Conservation (phyloP, 2,888 invertebrate species). For the Eugnorisma glareosa region DNA sequence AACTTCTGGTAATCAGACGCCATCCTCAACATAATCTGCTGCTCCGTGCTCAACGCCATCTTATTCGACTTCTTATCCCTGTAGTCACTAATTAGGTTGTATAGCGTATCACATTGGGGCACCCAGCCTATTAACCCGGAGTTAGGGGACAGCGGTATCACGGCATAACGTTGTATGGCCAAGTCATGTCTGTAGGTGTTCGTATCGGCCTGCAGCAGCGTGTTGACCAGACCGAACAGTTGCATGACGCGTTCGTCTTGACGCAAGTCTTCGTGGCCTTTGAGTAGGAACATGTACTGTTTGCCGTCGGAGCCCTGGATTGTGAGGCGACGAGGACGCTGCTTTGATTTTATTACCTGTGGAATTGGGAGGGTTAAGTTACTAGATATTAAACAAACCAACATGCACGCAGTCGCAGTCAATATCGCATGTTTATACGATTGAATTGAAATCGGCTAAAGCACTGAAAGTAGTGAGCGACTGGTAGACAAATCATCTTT, state of each 20-base stretch:
- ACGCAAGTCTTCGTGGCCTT: constrained; percentile 99
- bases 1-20: constrained; percentile 99
- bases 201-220: constrained; percentile 97
- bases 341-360: constrained; percentile 99
- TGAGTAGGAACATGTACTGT: constrained; percentile 99
- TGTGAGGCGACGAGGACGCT: constrained; percentile 98
- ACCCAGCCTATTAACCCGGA: constrained; percentile 99
- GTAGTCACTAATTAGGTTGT: constrained; percentile 98
- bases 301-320: constrained; percentile 98
- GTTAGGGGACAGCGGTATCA: constrained; percentile 99
- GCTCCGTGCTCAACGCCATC: constrained; percentile 98
- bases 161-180: constrained; percentile 96
- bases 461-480: not conserved
- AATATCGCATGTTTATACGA: not conserved
- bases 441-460: not conserved
- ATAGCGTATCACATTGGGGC: constrained; percentile 99
- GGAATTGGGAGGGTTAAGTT: not conserved
- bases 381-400: not conserved
- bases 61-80: constrained; percentile 96
- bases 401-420: not conserved
- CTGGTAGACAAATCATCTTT: not conserved
- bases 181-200: constrained; percentile 98
- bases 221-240: constrained; percentile 98
- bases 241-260: constrained; percentile 99
- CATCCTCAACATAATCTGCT: constrained; percentile 99